phyloP scores from a whole-genome alignment of 1,140 invertebrate species.

The Aporrectodea caliginosa region DNA sequence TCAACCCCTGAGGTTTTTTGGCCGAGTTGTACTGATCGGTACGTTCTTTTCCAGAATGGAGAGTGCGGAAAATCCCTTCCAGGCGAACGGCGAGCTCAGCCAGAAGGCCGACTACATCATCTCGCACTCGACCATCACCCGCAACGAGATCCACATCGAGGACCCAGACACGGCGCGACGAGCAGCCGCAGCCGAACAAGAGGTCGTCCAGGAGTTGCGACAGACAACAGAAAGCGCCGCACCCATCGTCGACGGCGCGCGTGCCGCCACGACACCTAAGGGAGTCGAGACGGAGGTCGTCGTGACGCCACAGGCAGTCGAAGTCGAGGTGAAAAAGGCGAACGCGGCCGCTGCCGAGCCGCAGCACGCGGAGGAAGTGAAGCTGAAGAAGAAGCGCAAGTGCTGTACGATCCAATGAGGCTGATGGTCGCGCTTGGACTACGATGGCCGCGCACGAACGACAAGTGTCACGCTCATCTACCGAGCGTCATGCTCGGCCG shows the following conservation, averaged over 20 bases:
- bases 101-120: constrained; percentile 94
- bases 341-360: constrained; percentile 15
- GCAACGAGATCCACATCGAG: constrained; percentile 44
- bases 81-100: constrained; percentile 88
- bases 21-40: too few relatives aligned
- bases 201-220: neutral
- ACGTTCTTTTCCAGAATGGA: neutral
- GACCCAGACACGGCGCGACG: constrained; percentile 27
- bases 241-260: neutral
- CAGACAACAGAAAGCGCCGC: neutral
- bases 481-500: too few relatives aligned
- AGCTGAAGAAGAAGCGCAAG: constrained; percentile 23
- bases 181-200: neutral
- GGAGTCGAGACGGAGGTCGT: neutral
- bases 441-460: too few relatives aligned
- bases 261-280: neutral
- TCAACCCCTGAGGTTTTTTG: too few relatives aligned
- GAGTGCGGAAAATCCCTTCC: constrained; percentile 81
- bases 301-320: neutral
- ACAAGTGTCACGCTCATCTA: too few relatives aligned
- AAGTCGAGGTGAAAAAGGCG: constrained; percentile 25
- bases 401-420: constrained; percentile 13
- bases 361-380: constrained; percentile 26
- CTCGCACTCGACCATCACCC: constrained; percentile 60
- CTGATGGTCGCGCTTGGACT: neutral